Evolutionary conservation across 2,888 invertebrate genomes (phyloP).

Genomic region (Andricus curvator): DNA sequence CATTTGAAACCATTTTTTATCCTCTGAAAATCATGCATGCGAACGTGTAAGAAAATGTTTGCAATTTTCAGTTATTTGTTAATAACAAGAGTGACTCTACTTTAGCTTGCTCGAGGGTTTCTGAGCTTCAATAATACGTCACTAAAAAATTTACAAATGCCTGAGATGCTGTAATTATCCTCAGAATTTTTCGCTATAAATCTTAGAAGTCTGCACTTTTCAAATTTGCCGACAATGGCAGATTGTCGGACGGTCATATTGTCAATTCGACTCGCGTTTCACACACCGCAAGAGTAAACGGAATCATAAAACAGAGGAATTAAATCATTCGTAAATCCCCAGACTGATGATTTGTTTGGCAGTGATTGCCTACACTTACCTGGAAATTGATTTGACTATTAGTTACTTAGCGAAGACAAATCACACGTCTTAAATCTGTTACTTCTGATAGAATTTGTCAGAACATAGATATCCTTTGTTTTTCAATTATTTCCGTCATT

Average conservation of each 20-base stretch:
- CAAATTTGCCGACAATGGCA: background rate
- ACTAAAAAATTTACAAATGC: background rate
- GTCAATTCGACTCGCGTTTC: conserved; percentile 6
- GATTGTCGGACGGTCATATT: conserved; percentile 16
- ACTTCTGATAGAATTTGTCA: background rate
- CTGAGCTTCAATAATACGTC: background rate
- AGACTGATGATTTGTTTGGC: background rate
- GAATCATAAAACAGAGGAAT: background rate
- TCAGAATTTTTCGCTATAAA: background rate
- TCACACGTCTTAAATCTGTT: no score
- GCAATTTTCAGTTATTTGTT: no score
- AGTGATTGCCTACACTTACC: background rate
- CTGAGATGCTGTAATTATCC: background rate
- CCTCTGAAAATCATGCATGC: no score
- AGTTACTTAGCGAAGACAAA: background rate
- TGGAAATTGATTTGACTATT: background rate
- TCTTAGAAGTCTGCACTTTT: background rate
- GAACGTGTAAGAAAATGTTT: no score
- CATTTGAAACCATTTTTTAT: no score
- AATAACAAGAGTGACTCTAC: no score
- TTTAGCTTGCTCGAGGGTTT: no score
- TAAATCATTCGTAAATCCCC: background rate
- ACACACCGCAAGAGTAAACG: background rate
- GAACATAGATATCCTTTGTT: no score
- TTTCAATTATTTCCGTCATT: no score